Evolutionary conservation across 2,888 invertebrate species (phyloP), one percentile per base, ranked within the genome.

Genomic region (Podabrus alpinus): DNA sequence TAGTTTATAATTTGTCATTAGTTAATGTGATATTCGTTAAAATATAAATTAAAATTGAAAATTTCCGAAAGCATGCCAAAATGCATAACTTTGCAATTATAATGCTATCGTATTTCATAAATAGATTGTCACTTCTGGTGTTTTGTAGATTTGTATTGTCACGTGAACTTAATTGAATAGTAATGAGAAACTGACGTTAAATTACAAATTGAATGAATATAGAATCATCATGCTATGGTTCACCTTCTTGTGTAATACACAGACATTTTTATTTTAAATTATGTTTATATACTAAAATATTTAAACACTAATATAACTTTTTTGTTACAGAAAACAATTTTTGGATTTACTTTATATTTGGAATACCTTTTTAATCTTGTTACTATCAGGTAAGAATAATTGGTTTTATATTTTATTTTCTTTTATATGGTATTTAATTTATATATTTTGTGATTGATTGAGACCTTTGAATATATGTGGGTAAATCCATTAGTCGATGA

Each of bases 61-160:
- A 64, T 64, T 13, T 64, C 10, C 21, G 62, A 15, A 64, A n/a
- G 16, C 9, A 3, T 64, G 19, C 19, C 62, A 19, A 64, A 64
- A 19, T 21, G n/a, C 13, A 19, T 21, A 64, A 64, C 9, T 64
- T 64, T 17, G n/a, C 15, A 45, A n/a, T 45, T 13, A 45, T 7
- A 21, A 64, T 19, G 62, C 17, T 19, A 64, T 64, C 21, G 21
- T 9, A 67, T 67, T 66, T 67, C 67, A 29, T 25, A 67, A 67
- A 67, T 67, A 67, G 29, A 67, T 17, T 67, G 67, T 67, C 67
- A 67, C 16, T 16, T n/a, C 29, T 67, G 15, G 25, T 67, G 15
- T 67, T 67, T 67, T 64, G 25, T 59, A 64, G 45, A 61, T 66
- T 71, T 72, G 69, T 59, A 59, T 66, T 21, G 21, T 59, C 73